Evolutionary conservation across 2,113 vertebrate genomes (phyloP), one percentile per base, ranked within the genome.

Genomic region (Cephalopterus ornatus): DNA sequence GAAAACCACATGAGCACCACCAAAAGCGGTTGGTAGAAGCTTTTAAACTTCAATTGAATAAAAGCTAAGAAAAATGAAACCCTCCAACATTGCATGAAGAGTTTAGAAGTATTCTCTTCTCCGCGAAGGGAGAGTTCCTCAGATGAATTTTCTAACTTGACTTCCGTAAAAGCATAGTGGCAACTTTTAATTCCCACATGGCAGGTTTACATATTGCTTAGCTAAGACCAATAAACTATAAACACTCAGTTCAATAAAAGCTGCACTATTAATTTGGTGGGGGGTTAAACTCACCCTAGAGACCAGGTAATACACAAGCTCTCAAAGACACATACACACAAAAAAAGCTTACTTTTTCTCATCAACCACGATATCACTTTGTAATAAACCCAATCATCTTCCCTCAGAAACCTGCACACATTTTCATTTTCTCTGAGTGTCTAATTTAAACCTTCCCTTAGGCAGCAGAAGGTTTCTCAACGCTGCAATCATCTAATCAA

Each of bases 31-130:
- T 13, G 9, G 19, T 7, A 65, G 23, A 81, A 70, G 30, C 53
- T 49, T 35, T 61, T 41, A 27, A 21, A 5, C 26, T 73, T 74
- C 24, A 70, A 7, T 2, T 58, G 14, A 86, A 74, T 22, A 59
- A 50, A 47, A 39, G 3, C 14, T 30, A 61, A 73, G 17, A 44
- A 56, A 66, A 83, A 27, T 3, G 5, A 39, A 67, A 11, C 23
- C 22, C n/a, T 49, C 4, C 5, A 77, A 49, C 23, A 39, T 1
- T 20, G 5, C 2, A 1, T 62, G 24, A 50, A 52, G 14, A 4
- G 17, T 52, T 81, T 24, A 65, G 18, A 35, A 88, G 6, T 10
- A 20, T 18, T 42, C 59, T 14, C 6, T 14, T 72, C 52, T 49
- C 52, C 9, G 4, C 1, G 0, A 73, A 56, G 15, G 24, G 11